Evolutionary conservation across 2,113 vertebrate genomes (phyloP).

Genomic region (Nansenia antarctica): DNA sequence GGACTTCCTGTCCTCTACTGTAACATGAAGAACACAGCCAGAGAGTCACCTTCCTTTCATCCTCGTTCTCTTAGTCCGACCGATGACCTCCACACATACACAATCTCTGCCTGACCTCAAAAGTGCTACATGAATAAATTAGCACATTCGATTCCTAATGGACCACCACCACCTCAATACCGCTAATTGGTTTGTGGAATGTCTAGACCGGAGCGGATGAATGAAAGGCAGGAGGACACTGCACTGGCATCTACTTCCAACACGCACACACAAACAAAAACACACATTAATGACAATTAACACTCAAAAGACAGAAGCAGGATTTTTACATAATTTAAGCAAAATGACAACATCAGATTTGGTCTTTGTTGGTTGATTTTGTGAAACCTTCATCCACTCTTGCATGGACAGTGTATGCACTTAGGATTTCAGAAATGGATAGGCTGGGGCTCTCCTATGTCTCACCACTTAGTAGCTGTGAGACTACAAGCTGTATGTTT

Average conservation of each 20-base stretch:
- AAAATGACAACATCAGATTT: too few relatives aligned
- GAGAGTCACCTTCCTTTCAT: slow-evolving; percentile 28
- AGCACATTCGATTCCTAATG: neutral
- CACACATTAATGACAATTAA: neutral
- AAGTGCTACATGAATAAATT: neutral
- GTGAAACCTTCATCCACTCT: too few relatives aligned
- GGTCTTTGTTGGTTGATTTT: too few relatives aligned
- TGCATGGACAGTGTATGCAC: too few relatives aligned
- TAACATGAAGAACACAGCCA: neutral
- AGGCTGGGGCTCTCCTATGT: slow-evolving; percentile 11
- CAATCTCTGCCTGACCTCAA: neutral
- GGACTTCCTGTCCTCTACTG: too few relatives aligned
- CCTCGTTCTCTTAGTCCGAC: slow-evolving; percentile 28
- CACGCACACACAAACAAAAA: neutral
- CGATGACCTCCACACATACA: slow-evolving; percentile 18
- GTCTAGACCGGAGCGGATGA: slow-evolving; percentile 2
- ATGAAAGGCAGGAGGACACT: neutral
- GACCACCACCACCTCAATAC: neutral
- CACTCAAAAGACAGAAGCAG: slow-evolving; percentile 4
- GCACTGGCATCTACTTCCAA: neutral
- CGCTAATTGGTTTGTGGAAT: slow-evolving; percentile 51
- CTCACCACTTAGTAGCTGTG: neutral
- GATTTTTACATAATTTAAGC: slow-evolving; percentile 35
- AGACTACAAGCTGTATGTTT: too few relatives aligned
- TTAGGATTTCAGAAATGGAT: too few relatives aligned